A percentile compares a stretch with the other conserved stretches of the same genome.
phyloP scores from a whole-genome alignment of 2,113 vertebrate species.

The Nothocercus julius region DNA sequence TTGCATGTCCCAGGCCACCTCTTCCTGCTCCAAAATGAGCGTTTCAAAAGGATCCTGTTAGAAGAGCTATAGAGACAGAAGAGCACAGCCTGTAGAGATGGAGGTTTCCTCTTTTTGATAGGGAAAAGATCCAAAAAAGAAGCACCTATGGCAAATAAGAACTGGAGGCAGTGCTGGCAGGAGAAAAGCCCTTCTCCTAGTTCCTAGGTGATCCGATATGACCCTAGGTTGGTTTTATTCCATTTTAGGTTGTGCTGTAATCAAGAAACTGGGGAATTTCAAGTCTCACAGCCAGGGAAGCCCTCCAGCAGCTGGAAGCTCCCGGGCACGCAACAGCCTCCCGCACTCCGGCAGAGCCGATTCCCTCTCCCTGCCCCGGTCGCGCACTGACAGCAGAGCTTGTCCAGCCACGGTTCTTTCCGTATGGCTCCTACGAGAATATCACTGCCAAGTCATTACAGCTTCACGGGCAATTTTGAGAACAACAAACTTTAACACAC shows the following conservation, averaged over 20 bases:
- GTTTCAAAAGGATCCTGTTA: neutral
- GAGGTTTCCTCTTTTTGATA: neutral
- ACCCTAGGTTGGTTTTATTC: no score
- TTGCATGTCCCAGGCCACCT: fast-evolving
- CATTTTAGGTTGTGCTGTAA: neutral
- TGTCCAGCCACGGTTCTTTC: neutral
- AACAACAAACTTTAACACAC: neutral
- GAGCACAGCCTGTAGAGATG: neutral
- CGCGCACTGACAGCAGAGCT: neutral
- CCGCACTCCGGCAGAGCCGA: neutral
- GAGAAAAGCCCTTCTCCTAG: neutral
- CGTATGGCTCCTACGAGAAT: neutral
- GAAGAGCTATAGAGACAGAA: neutral
- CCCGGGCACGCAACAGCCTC: neutral
- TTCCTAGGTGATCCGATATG: neutral
- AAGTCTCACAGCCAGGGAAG: neutral
- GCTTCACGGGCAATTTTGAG: neutral
- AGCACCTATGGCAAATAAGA: neutral
- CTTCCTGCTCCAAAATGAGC: neutral
- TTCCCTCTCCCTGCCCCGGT: neutral
- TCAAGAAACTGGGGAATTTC: neutral
- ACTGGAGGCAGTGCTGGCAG: neutral
- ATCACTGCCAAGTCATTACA: neutral
- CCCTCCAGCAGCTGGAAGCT: neutral
- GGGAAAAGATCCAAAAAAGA: neutral